Evolutionary conservation across 2,113 vertebrate genomes (phyloP).

Genomic region (Haemorhous mexicanus): DNA sequence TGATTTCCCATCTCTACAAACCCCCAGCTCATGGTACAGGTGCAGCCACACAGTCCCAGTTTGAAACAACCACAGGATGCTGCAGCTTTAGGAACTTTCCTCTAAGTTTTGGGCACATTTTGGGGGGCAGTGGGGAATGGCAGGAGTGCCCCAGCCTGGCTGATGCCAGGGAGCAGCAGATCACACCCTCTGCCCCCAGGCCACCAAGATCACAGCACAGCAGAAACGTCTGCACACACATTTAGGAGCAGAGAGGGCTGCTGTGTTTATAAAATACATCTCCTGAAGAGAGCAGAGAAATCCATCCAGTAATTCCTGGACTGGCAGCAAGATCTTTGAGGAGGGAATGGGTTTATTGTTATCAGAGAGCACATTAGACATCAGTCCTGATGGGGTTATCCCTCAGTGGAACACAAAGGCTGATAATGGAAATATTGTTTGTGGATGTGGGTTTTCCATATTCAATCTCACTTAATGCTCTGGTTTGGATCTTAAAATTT

Average conservation of each 20-base stretch:
- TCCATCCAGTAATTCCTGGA: not conserved
- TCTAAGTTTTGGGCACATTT: not conserved
- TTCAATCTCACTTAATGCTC: not conserved
- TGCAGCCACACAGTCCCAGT: no score
- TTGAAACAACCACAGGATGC: not conserved
- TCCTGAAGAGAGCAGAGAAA: not conserved
- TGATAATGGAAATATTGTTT: not conserved
- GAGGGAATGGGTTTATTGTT: not conserved
- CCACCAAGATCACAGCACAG: not conserved
- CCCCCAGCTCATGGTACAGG: not conserved
- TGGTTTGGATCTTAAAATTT: conserved; percentile 61
- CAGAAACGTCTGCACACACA: not conserved
- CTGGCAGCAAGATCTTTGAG: not conserved
- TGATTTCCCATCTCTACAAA: not conserved
- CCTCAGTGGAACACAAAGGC: not conserved
- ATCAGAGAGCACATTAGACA: not conserved
- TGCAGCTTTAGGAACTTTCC: not conserved
- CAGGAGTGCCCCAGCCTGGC: not conserved
- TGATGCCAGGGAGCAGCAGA: not conserved
- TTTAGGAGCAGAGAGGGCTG: not conserved
- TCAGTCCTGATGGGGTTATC: not conserved
- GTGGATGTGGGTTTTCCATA: not conserved
- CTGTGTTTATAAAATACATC: not conserved
- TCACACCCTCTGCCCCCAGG: not conserved
- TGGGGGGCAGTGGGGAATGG: not conserved